Evolutionary conservation across 2,888 invertebrate genomes (phyloP).

Genomic region (Lissonota sp.): DNA sequence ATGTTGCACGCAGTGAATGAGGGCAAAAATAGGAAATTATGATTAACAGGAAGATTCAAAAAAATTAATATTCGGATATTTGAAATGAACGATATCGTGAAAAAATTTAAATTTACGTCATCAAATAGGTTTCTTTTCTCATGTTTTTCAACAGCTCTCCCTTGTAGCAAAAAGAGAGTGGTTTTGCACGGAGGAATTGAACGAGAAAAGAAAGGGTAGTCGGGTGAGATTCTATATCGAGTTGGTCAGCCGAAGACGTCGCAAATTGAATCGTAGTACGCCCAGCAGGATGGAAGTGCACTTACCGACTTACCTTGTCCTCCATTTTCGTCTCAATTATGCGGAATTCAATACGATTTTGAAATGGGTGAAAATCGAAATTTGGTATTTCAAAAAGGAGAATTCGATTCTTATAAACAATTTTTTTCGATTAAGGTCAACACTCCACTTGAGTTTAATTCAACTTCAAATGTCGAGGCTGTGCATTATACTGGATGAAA

Average conservation of each 20-base stretch:
- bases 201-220: background rate
- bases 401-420: background rate
- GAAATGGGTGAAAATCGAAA: background rate
- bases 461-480: background rate
- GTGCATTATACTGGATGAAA: too few species aligned
- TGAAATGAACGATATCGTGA: too few species aligned
- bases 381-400: too few species aligned
- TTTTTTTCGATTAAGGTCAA: background rate
- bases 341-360: background rate
- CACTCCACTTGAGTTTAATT: background rate
- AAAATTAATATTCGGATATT: too few species aligned
- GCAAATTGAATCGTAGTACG: constrained; percentile 76
- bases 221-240: constrained; percentile 60
- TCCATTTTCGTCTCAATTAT: constrained; percentile 65
- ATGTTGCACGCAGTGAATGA: too few species aligned
- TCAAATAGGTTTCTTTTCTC: background rate
- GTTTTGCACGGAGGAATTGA: constrained; percentile 4
- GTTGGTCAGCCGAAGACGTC: constrained; percentile 70
- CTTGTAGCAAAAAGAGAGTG: constrained; percentile 21
- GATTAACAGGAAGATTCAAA: too few species aligned
- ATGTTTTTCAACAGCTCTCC: constrained; percentile 29
- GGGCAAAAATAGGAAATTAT: too few species aligned
- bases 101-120: background rate
- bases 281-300: constrained; percentile 72
- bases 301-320: constrained; percentile 74